phyloP scores from a whole-genome alignment of 2,888 invertebrate genomes.

The Thecocarcelia acutangulata region DNA sequence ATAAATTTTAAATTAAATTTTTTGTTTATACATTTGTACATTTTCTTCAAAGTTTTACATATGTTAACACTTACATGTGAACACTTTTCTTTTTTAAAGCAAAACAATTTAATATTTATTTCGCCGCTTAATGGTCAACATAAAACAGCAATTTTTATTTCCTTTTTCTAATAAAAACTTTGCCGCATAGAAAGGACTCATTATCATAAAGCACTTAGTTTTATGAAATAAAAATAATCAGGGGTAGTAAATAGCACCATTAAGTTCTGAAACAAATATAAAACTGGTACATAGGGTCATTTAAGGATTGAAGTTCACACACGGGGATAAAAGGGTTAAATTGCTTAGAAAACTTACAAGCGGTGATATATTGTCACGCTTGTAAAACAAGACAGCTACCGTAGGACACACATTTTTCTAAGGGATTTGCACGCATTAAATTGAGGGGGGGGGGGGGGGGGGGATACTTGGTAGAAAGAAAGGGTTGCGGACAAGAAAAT shows the following conservation, averaged over 20 bases:
- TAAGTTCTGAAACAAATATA: slow-evolving; percentile 10
- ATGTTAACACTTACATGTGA: too few relatives aligned
- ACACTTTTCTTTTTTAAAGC: slow-evolving; percentile 72
- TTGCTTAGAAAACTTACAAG: slow-evolving; percentile 64
- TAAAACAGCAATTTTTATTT: slow-evolving; percentile 78
- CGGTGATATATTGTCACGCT: slow-evolving; percentile 68
- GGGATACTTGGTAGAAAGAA: slow-evolving; percentile 5
- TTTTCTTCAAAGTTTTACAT: too few relatives aligned
- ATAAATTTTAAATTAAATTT: too few relatives aligned
- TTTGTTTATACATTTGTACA: too few relatives aligned
- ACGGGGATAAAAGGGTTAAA: slow-evolving; percentile 66
- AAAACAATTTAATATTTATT: slow-evolving; percentile 77
- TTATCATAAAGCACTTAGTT: slow-evolving; percentile 69
- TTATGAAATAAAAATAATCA: slow-evolving; percentile 56
- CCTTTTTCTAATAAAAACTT: slow-evolving; percentile 56
- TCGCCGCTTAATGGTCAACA: slow-evolving; percentile 76
- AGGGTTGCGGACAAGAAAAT: slow-evolving; percentile 72
- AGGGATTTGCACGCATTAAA: slow-evolving; percentile 51
- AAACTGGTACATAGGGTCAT: slow-evolving; percentile 41
- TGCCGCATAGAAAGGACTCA: slow-evolving; percentile 65
- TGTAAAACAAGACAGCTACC: slow-evolving; percentile 59
- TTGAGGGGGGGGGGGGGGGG: slow-evolving; percentile 7
- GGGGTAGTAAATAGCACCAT: slow-evolving; percentile 17
- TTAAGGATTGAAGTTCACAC: slow-evolving; percentile 1
- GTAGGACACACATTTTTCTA: slow-evolving; percentile 42